Percentiles rank a stretch among this genome's conserved stretches.
phyloP scores from a whole-genome alignment of 2,888 invertebrate species.

The Iselma pallidipennis region DNA sequence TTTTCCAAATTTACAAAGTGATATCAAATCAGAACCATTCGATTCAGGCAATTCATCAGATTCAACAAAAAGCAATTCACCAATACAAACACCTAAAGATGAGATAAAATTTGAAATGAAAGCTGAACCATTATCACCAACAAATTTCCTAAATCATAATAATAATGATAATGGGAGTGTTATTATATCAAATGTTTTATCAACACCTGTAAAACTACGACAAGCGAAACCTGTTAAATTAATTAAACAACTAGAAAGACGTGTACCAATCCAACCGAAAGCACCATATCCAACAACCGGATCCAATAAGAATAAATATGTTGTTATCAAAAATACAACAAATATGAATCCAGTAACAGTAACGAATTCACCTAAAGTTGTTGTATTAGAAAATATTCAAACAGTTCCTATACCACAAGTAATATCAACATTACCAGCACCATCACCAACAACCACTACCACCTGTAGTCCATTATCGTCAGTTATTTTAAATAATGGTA shows the following conservation, averaged over 20 bases:
- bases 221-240: slow-evolving; percentile 26
- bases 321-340: slow-evolving; percentile 35
- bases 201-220: slow-evolving; percentile 30
- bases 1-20: slow-evolving; percentile 32
- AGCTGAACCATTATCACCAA: slow-evolving; percentile 7
- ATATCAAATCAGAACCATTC: slow-evolving; percentile 42
- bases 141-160: no score
- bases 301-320: slow-evolving; percentile 26
- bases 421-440: slow-evolving; percentile 23
- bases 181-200: slow-evolving; percentile 22
- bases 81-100: slow-evolving; percentile 17
- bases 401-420: slow-evolving; percentile 35
- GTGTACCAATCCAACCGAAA: slow-evolving; percentile 43
- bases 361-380: slow-evolving; percentile 37
- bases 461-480: slow-evolving; percentile 36
- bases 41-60: slow-evolving; percentile 33
- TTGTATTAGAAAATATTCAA: slow-evolving; percentile 46
- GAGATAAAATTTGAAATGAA: slow-evolving; percentile 13
- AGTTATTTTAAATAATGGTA: slow-evolving; percentile 32
- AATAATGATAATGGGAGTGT: no score
- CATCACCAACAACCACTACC: slow-evolving; percentile 25
- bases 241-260: slow-evolving; percentile 32
- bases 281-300: slow-evolving; percentile 32
- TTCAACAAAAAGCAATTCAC: slow-evolving; percentile 40
- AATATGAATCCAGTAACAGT: slow-evolving; percentile 14